Conservation (phyloP, 2,797 vertebrate species). For the Acrossocheilus wenchowensis region DNA sequence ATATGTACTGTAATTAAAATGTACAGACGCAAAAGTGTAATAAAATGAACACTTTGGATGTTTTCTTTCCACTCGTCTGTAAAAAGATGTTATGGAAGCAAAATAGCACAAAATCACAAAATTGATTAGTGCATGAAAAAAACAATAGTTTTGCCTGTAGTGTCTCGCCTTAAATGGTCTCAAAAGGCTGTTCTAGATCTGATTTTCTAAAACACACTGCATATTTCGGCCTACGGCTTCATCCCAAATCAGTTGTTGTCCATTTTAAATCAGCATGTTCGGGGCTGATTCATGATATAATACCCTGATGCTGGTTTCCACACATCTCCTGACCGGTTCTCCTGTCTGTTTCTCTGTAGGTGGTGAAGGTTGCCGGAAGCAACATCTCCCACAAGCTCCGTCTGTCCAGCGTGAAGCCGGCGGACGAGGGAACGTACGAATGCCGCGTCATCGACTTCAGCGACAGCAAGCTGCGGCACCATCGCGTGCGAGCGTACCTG, state of each 20-base stretch:
- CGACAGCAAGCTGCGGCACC: slow-evolving; percentile 83
- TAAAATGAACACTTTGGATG: not conserved
- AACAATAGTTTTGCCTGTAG: not conserved
- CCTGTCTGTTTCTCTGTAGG: slow-evolving; percentile 71
- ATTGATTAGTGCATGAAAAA: not conserved
- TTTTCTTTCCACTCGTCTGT: not conserved
- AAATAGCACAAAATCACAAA: not conserved
- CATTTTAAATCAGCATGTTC: not conserved
- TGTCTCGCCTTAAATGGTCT: not conserved
- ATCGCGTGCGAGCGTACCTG: slow-evolving; percentile 91
- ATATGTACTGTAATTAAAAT: not conserved
- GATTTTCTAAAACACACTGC: not conserved
- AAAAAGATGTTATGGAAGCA: not conserved
- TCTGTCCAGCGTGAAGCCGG: slow-evolving; percentile 89
- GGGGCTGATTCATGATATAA: slow-evolving; percentile 6
- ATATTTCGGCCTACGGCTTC: not conserved
- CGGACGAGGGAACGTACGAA: slow-evolving; percentile 94
- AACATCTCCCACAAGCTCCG: slow-evolving; percentile 98
- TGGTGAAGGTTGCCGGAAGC: slow-evolving; percentile 96
- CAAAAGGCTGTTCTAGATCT: not conserved
- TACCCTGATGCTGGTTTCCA: not conserved
- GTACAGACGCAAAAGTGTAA: not conserved
- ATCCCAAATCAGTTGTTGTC: slow-evolving; percentile 2
- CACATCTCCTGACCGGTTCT: not conserved
- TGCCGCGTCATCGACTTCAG: slow-evolving; percentile 95